Evolutionary conservation across 1,140 invertebrate species (phyloP), one percentile per base, ranked within the genome.

Genomic region (Bombus haemorrhoidalis): DNA sequence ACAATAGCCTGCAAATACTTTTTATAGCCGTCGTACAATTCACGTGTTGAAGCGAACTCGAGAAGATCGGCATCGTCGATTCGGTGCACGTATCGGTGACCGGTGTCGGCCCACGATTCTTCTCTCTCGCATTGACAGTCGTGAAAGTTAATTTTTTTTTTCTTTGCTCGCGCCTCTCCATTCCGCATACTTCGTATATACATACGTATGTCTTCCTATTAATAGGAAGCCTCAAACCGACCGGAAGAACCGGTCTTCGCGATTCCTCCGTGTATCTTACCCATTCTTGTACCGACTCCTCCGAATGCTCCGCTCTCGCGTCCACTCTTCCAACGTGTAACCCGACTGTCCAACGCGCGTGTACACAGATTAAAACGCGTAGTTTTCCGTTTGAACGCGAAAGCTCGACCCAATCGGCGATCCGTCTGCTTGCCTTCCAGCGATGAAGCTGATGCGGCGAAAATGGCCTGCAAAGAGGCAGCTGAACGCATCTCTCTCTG

Each of bases 191-290:
- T 90, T 90, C n/a, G n/a, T n/a, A n/a, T n/a, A n/a, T n/a, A 80
- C 22, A 59, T 59, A 53, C 22, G 47, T 53, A 53, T 72, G 41
- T 37, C 47, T 62, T 37, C 53, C 83, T 90, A 88, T 90, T 90
- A 90, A 90, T 90, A 90, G 88, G 75, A 83, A 87, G 82, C 72
- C 75, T 41, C 34, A 62, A 75, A 85, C 59, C 62, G 59, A 69
- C 76, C 81, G 88, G 87, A 89, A 77, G 81, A 87, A 90, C 81
- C 89, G 81, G 88, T 87, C 81, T 59, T 22, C 53, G 57, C 69
- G 39, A 69, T 39, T 25, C 37, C 43, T 43, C 12, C 34, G 34
- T 41, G 32, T 8, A 13, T 34, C 6, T 39, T 13, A 43, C 28
- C 25, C 47, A 66, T 68, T 25, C 8, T 53, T 41, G 32, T 53